Percentiles rank a stretch among this genome's conserved stretches.
These are phyloP conservation scores for Cavia porcellus DNA, from an alignment of 2,113 vertebrate genomes.

Conservation along the genomic window DNA sequence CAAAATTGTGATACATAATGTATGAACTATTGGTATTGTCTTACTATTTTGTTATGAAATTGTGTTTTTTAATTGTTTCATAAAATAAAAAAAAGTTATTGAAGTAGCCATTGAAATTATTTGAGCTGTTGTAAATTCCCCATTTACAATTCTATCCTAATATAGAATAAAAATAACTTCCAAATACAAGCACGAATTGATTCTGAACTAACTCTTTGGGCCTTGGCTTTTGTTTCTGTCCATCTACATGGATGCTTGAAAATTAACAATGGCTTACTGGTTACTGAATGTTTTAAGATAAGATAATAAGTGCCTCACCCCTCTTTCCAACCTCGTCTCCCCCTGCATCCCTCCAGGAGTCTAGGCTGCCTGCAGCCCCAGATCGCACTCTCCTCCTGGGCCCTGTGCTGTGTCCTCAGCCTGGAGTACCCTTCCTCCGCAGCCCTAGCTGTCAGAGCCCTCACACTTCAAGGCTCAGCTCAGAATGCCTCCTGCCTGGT, in stretches of 20 bases:
- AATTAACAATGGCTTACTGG: neutral
- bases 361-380: neutral
- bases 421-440: neutral
- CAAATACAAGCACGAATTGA: neutral
- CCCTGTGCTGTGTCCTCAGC: neutral
- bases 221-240: neutral
- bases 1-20: neutral
- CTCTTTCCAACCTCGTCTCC: slow-evolving; percentile 71
- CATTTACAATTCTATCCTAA: neutral
- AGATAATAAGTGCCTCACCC: slow-evolving; percentile 42
- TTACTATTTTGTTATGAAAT: neutral
- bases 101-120: neutral
- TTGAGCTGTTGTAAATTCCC: neutral
- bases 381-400: slow-evolving; percentile 4
- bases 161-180: neutral
- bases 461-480: neutral
- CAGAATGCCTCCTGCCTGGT: neutral
- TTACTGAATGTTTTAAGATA: neutral
- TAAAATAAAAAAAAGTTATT: neutral
- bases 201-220: neutral
- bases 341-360: neutral
- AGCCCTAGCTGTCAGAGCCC: neutral
- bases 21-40: neutral
- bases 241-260: fast-evolving
- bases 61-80: neutral